phyloP scores from a whole-genome alignment of 1,140 invertebrate genomes.

The Hyles euphorbiae region DNA sequence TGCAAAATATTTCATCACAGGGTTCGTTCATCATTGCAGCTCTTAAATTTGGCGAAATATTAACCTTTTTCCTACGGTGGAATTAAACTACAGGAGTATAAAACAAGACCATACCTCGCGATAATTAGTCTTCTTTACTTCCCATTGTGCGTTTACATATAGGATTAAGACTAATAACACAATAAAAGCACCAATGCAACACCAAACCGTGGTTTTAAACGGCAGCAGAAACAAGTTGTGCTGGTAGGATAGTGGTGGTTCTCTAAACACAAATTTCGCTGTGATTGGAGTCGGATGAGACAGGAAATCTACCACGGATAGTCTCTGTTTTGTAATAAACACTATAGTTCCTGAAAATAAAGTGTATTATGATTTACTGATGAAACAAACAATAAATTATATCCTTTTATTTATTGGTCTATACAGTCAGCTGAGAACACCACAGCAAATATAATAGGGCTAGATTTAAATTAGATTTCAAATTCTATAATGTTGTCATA shows the following conservation, averaged over 20 bases:
- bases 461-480: too few species aligned
- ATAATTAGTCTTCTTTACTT: constrained; percentile 28
- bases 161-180: constrained; percentile 62
- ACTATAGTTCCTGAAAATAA: constrained; percentile 66
- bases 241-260: constrained; percentile 78
- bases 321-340: constrained; percentile 75
- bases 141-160: constrained; percentile 58
- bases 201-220: constrained; percentile 77
- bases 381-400: neutral
- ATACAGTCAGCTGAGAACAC: too few species aligned
- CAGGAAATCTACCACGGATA: constrained; percentile 76
- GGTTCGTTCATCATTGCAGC: too few species aligned
- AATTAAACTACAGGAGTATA: too few species aligned
- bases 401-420: too few species aligned
- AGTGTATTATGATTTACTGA: neutral
- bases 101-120: constrained; percentile 11
- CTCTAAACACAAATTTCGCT: constrained; percentile 78
- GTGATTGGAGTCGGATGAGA: constrained; percentile 73
- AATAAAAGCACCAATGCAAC: constrained; percentile 65
- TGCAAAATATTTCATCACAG: too few species aligned
- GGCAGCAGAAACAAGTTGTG: constrained; percentile 79
- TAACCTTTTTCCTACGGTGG: too few species aligned
- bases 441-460: too few species aligned
- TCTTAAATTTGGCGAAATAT: too few species aligned
- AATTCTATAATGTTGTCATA: too few species aligned